Conservation (phyloP, 2,888 invertebrate genomes). For the Amphipoea lucens region DNA sequence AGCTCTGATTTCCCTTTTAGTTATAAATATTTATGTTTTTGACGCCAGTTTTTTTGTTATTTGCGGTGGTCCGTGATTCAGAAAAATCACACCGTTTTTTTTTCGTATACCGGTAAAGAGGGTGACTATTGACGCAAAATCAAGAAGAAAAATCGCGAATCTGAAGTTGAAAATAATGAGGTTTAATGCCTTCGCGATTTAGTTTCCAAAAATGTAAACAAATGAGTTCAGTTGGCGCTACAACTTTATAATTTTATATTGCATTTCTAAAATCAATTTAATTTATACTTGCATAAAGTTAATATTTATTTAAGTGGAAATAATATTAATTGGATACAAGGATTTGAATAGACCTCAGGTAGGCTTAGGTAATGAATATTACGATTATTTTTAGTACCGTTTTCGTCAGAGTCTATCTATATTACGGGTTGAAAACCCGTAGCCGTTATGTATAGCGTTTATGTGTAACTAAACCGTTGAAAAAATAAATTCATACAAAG, state of each 20-base stretch:
- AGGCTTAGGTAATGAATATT: not conserved
- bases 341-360: not conserved
- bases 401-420: not conserved
- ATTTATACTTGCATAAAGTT: not conserved
- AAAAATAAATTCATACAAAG: not conserved
- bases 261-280: not conserved
- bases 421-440: not conserved
- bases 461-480: not conserved
- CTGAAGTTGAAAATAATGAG: not conserved
- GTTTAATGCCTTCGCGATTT: not conserved
- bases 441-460: not conserved
- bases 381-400: not conserved
- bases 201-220: not conserved
- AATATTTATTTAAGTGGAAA: not conserved
- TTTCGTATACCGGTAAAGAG: not conserved
- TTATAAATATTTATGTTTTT: slow-evolving; percentile 35
- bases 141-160: no score
- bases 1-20: slow-evolving; percentile 35
- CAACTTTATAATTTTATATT: not conserved
- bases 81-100: not conserved
- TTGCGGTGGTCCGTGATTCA: not conserved
- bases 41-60: not conserved
- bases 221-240: not conserved
- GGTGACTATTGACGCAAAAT: not conserved
- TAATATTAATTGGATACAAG: not conserved